Conservation (phyloP, 2,888 invertebrate genomes). For the Orthosia incerta region DNA sequence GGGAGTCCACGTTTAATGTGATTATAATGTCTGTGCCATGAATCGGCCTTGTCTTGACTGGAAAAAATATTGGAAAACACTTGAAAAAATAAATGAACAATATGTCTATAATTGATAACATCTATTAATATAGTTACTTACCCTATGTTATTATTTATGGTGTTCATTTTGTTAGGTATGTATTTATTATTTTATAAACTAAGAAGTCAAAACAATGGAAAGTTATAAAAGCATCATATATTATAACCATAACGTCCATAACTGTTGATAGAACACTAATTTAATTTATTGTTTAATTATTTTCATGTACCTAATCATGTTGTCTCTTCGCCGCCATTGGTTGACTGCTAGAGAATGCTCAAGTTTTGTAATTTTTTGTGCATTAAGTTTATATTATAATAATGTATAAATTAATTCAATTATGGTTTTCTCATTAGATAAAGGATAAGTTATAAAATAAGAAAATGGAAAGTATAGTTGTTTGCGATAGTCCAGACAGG, state of each 20-base stretch:
- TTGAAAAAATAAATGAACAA: not conserved
- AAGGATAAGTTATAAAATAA: not conserved
- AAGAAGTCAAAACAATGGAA: not conserved
- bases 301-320: too few species aligned
- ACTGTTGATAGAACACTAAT: too few species aligned
- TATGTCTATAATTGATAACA: not conserved
- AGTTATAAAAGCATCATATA: not conserved
- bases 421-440: not conserved
- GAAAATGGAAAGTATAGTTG: conserved; percentile 14
- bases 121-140: not conserved
- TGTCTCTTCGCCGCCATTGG: too few species aligned
- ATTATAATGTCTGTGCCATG: conserved; percentile 46
- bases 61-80: not conserved
- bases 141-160: not conserved
- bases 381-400: too few species aligned
- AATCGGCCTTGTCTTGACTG: conserved; percentile 31
- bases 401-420: too few species aligned
- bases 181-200: too few species aligned
- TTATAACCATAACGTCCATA: too few species aligned
- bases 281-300: too few species aligned
- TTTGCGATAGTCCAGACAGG: conserved; percentile 31
- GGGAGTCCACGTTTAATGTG: conserved; percentile 48
- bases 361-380: too few species aligned
- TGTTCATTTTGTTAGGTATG: not conserved
- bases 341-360: too few species aligned